Base-by-base conservation (phyloP, 2,113 vertebrate genomes). In the Cathartes aura region DNA sequence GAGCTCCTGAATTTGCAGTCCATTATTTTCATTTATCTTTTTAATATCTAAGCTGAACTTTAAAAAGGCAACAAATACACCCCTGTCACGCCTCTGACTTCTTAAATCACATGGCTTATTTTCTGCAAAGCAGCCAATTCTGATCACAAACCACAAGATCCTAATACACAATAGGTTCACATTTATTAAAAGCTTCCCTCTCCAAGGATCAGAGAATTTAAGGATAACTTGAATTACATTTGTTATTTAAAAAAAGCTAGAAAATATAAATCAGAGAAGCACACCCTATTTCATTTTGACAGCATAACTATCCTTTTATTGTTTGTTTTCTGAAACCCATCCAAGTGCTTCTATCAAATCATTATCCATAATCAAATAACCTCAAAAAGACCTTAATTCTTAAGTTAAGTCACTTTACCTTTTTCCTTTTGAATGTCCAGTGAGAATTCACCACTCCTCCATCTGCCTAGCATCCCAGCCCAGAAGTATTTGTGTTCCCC, bases 11-110 rank as follows among this genome's bases (percentile, higher is more conserved):
- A 94, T 90, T 85, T 79, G 70, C 26, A 40, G 14, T 68, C 40
- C 62, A 64, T 90, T 96, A 79, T 93, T 93, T 91, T 86, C n/a
- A 94, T 62, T 67, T 66, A 48, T 87, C 40, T 94, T 93, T 85
- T 85, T 87, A 78, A 60, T 52, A 86, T 82, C 47, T 22, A 59
- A 88, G 88, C 67, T 81, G 59, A 86, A 63, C 34, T 89, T 62
- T 20, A 27, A 67, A 78, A 80, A 92, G 26, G 64, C 74, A 90
- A 96, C 48, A 95, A 87, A 92, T 22, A 73, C 72, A 60, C 9
- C 80, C 84, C 87, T 88, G 48, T 91, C 86, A 60, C 32, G 83
- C 56, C 64, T 68, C 73, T 29, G 52, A 52, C 64, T 93, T 92
- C 64, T 74, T 32, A 53, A 27, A 72, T 80, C 87, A 93, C 8